Evolutionary conservation across 1,140 invertebrate genomes (phyloP).

Genomic region (Thereuonema tuberculata): DNA sequence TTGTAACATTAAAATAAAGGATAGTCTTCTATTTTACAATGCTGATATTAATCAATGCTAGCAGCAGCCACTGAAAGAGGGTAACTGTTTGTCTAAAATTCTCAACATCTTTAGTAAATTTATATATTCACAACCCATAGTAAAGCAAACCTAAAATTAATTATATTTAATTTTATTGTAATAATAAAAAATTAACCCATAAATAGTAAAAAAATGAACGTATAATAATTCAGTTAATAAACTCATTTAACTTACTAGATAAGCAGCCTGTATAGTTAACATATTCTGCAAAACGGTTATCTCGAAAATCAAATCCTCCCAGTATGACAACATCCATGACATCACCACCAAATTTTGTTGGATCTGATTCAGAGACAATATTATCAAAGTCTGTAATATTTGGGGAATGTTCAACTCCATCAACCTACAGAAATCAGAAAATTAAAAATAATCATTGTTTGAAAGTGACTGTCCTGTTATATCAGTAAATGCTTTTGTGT

Average conservation of each 20-base stretch:
- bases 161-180: background rate
- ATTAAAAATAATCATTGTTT: background rate
- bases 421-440: no score
- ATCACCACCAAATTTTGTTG: background rate
- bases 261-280: slow-evolving; percentile 76
- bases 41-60: no score
- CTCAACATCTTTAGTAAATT: background rate
- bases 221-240: no score
- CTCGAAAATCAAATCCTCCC: slow-evolving; percentile 67
- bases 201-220: no score
- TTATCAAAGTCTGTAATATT: background rate
- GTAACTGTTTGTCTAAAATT: no score
- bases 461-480: no score
- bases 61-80: no score
- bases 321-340: slow-evolving; percentile 51
- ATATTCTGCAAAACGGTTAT: slow-evolving; percentile 59
- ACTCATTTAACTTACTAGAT: slow-evolving; percentile 66
- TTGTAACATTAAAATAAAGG: no score
- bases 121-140: background rate
- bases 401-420: background rate
- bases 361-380: slow-evolving; percentile 2
- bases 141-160: background rate
- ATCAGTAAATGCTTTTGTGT: no score
- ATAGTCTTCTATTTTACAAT: no score
- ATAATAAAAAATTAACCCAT: no score